Percentiles rank a stretch among this genome's conserved stretches.
Conservation (phyloP, 1,140 invertebrate genomes). For the Heterodera schachtii region DNA sequence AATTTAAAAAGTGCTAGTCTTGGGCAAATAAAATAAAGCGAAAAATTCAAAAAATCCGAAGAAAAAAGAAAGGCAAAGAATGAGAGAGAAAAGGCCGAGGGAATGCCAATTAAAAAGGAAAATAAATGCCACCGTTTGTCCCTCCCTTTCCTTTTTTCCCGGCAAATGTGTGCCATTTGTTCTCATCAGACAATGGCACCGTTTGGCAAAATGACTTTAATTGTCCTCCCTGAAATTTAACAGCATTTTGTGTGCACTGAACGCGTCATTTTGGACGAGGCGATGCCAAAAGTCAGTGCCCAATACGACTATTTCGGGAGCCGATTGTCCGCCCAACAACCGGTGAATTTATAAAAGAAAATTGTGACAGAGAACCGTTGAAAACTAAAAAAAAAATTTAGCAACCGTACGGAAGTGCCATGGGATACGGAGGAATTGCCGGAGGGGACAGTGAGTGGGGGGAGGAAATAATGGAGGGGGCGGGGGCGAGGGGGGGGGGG, state of each 20-base stretch:
- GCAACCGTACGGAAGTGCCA: background rate
- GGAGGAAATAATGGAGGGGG: background rate
- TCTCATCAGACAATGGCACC: background rate
- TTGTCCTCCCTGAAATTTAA: background rate
- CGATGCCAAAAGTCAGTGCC: constrained; percentile 18
- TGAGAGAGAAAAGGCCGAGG: no score
- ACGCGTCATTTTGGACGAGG: constrained; percentile 14
- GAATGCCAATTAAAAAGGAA: no score
- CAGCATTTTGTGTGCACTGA: constrained; percentile 8
- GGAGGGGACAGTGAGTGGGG: constrained; percentile 8
- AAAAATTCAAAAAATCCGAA: no score
- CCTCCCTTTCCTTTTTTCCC: background rate
- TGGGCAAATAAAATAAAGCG: no score
- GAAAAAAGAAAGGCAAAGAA: no score
- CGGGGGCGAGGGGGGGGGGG: no score
- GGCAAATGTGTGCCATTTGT: background rate
- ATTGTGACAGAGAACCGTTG: background rate
- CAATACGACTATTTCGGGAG: constrained; percentile 28
- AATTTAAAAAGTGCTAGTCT: background rate
- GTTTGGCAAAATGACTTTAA: background rate
- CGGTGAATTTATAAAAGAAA: background rate
- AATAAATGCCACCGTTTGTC: background rate
- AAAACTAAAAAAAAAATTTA: background rate
- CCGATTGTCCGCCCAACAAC: background rate
- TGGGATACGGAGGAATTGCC: constrained; percentile 7